These are phyloP conservation scores for Microplitis deprimator DNA, from an alignment of 2,888 invertebrate genomes.

Conservation along the genomic window DNA sequence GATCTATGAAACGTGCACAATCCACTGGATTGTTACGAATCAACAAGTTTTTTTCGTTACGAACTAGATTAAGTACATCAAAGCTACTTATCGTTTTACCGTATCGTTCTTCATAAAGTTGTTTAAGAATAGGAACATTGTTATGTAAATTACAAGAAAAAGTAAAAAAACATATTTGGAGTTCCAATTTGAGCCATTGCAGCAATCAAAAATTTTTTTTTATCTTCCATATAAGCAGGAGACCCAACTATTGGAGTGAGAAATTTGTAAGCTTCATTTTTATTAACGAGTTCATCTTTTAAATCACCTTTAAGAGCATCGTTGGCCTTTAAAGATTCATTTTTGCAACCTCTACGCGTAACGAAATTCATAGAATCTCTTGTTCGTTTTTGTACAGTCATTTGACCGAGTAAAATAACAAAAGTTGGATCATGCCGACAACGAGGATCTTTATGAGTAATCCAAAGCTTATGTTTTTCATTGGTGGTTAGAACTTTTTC, in stretches of 20 bases:
- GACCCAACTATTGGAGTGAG: slow-evolving; percentile 2
- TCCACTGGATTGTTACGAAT: slow-evolving; percentile 19
- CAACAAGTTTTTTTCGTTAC: not conserved
- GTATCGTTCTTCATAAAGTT: not conserved
- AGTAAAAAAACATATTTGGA: not conserved
- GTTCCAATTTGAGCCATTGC: slow-evolving; percentile 9
- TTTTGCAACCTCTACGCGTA: too few relatives aligned
- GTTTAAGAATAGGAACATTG: not conserved
- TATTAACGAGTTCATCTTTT: not conserved
- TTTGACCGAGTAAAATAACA: too few relatives aligned
- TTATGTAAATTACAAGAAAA: not conserved
- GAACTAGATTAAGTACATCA: slow-evolving; percentile 2
- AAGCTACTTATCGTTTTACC: not conserved
- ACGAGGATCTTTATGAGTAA: not conserved
- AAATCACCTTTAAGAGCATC: not conserved
- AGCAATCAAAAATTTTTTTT: slow-evolving; percentile 7
- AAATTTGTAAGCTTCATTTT: slow-evolving; percentile 10
- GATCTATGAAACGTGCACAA: slow-evolving; percentile 9
- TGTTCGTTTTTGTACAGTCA: too few relatives aligned
- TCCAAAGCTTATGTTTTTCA: not conserved
- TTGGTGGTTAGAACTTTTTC: not conserved
- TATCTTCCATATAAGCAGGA: not conserved
- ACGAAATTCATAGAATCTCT: too few relatives aligned
- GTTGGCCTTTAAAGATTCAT: too few relatives aligned
- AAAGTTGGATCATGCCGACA: too few relatives aligned